Base-by-base conservation (phyloP, 2,888 invertebrate genomes). In the Aquatica leii region DNA sequence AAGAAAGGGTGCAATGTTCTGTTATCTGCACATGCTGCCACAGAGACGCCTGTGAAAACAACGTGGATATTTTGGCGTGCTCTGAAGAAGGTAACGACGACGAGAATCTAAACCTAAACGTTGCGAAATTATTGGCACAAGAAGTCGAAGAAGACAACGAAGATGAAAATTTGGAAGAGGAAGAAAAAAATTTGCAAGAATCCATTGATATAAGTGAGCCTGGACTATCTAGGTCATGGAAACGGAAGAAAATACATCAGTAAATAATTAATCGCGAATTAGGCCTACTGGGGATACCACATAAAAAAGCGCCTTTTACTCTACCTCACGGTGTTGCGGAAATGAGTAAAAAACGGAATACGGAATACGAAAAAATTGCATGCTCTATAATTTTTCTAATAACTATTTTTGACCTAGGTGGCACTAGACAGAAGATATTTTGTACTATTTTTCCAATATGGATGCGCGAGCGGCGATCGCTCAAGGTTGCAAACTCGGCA, bases 1-100 rank as follows among this genome's bases (percentile, higher is more conserved):
- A 41, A 54, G 15, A 41, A 54, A 20, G 40, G 17, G 2, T 54
- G 41, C 11, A 52, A n/a, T 52, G 52, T 34, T 52, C 35, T n/a
- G n/a, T 31, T 12, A 34, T 35, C 5, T 52, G 52, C 14, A 15
- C 11, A 3, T 31, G 2, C 18, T 50, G 50, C 12, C 15, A 31
- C 11, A 6, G 24, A 24, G 24, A 4, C 12, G 12, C 8, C 2
- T 41, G 41, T 41, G 15, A 41, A 12, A 41, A 49, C 49, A 20
- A 11, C 24, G n/a, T 11, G 18, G 17, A 20, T 1, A 11, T 49
- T 20, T 20, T 49, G 8, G 2, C 24, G 21, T 11, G 1, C 49
- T 49, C 6, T 49, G 24, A 12, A 20, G 24, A 49, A 49, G 41
- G 14, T 14, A n/a, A 49, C 5, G 49, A 49, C n/a, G 24, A 49